A percentile compares a stretch with the other conserved stretches of the same genome.
Evolutionary conservation across 2,797 vertebrate species (phyloP).

Genomic region (Propithecus perrieri): DNA sequence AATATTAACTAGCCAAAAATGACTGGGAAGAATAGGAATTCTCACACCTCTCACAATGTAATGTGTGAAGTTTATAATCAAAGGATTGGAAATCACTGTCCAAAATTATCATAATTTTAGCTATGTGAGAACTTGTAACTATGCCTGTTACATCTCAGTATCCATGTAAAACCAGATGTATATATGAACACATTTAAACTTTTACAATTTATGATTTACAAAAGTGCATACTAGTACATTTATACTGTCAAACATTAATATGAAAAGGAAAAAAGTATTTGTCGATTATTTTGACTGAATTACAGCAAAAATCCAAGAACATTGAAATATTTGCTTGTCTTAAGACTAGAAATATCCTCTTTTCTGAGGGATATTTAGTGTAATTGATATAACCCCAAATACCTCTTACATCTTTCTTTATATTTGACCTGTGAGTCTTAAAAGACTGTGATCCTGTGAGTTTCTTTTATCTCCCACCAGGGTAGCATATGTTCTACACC

Average conservation of each 20-base stretch:
- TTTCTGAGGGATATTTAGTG: background rate
- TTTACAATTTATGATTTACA: background rate
- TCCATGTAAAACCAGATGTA: background rate
- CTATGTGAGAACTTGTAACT: background rate
- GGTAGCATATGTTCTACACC: background rate
- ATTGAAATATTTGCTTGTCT: background rate
- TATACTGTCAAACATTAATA: background rate
- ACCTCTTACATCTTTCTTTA: background rate
- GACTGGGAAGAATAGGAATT: background rate
- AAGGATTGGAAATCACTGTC: background rate
- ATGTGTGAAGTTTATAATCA: background rate
- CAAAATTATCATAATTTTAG: background rate
- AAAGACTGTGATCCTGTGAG: background rate
- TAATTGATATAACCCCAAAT: background rate
- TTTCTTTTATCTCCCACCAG: accelerated
- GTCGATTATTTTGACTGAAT: background rate
- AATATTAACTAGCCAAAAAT: background rate
- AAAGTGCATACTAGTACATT: background rate
- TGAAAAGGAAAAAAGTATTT: background rate
- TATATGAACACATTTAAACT: background rate
- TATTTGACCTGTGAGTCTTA: background rate
- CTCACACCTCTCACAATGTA: background rate
- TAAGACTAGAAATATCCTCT: background rate
- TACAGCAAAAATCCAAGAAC: background rate
- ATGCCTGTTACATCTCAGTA: background rate